phyloP scores from a whole-genome alignment of 2,888 invertebrate species.

The Exocentrus adspersus region DNA sequence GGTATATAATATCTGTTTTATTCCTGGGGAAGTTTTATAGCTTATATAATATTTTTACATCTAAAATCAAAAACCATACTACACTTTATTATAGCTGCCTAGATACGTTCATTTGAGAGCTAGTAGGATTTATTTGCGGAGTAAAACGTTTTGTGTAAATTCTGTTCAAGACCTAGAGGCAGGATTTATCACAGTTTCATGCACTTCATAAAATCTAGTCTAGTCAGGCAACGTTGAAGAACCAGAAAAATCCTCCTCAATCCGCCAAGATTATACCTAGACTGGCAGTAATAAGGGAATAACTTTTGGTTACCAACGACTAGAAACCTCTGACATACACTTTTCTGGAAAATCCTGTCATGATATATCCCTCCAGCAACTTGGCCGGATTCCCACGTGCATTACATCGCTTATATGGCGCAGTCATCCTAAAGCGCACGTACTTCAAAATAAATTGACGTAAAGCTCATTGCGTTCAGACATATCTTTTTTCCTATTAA shows the following conservation, averaged over 20 bases:
- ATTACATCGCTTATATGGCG: constrained; percentile 6
- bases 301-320: not conserved
- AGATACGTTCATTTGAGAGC: too few species aligned
- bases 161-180: too few species aligned
- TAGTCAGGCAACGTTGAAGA: not conserved
- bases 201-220: not conserved
- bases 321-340: constrained; percentile 2
- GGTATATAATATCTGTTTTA: not conserved
- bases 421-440: not conserved
- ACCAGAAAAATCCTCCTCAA: not conserved
- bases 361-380: constrained; percentile 1
- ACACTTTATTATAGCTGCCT: too few species aligned
- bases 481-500: not conserved
- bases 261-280: not conserved
- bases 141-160: too few species aligned
- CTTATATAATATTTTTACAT: too few species aligned
- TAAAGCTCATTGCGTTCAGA: not conserved
- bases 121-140: too few species aligned
- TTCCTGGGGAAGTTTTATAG: too few species aligned
- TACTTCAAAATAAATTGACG: constrained; percentile 8
- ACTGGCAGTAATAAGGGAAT: not conserved
- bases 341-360: not conserved
- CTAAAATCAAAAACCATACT: too few species aligned
- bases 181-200: not conserved
- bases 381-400: constrained; percentile 5